Base-by-base conservation (phyloP, 2,113 vertebrate genomes). In the Lucifuga dentata region DNA sequence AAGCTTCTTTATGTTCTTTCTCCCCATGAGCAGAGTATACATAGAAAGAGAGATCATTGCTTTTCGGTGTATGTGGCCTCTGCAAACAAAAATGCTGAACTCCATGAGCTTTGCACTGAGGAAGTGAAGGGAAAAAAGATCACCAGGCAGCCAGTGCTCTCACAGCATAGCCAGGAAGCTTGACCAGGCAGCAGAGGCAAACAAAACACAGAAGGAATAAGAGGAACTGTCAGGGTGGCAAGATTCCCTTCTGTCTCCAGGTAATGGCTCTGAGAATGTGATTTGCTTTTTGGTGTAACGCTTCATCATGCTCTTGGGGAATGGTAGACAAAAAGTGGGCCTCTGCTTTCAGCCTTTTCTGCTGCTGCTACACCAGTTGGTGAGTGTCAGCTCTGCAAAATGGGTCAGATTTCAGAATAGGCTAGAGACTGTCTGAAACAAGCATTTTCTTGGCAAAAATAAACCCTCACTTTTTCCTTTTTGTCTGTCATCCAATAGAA, bases 401-500 rank as follows among this genome's bases (percentile, higher is more conserved):
- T 78, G 72, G 78, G 67, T 67, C 73, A 85, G 46, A 74, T 62
- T 63, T 39, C 20, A 58, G 32, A 72, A 58, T 84, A 73, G 26
- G 49, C 57, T 52, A 32, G 8, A 61, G 44, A 71, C 36, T 10
- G 19, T 17, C 41, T 53, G 11, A 40, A 48, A 45, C 8, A 38
- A 53, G 15, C 33, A 35, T 43, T 32, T 59, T 29, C 10, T 39
- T 55, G 10, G 9, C 11, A 40, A 38, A 48, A 21, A 26, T 67
- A 10, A 32, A 26, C 17, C 23, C 46, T 55, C 3, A 33, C 3
- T 8, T 51, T n/a, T 49, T 51, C 0, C 1, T 13, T 10, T 62
- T 53, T 38, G 10, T 38, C 19, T 41, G 21, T 36, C 8, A 51
- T 6, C 5, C 58, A 39, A 6, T 16, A 29, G 24, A 11, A 19